A percentile compares a stretch with the other conserved stretches of the same genome.
Evolutionary conservation across 2,797 vertebrate genomes (phyloP).

Genomic region (Peromyscus eremicus): DNA sequence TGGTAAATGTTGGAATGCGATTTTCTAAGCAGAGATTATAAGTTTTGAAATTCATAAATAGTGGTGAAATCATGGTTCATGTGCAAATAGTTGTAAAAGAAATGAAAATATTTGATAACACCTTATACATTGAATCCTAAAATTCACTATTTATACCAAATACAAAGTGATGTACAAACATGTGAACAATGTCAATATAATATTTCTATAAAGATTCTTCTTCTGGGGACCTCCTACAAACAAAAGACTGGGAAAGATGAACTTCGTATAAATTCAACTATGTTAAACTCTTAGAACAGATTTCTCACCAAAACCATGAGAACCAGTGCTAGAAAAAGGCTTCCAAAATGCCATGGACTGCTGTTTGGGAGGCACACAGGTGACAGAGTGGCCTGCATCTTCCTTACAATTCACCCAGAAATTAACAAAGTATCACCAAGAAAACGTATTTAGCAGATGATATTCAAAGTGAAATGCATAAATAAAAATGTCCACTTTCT

Average conservation of each 20-base stretch:
- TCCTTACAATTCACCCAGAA: background rate
- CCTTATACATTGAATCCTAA: background rate
- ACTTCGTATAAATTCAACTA: background rate
- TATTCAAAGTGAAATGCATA: background rate
- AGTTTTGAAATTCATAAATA: background rate
- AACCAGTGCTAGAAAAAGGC: background rate
- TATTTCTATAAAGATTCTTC: background rate
- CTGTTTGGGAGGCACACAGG: background rate
- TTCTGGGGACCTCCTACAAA: background rate
- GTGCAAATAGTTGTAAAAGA: background rate
- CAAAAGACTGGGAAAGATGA: background rate
- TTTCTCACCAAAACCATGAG: background rate
- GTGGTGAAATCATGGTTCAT: background rate
- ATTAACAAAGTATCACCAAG: background rate
- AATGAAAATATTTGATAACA: background rate
- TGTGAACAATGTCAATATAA: background rate
- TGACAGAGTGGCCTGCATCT: background rate
- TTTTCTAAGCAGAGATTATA: slow-evolving; percentile 7
- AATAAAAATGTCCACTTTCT: background rate
- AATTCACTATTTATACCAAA: background rate
- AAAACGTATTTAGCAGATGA: background rate
- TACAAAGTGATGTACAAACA: background rate
- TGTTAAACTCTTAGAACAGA: background rate
- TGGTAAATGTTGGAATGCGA: background rate
- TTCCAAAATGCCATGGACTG: background rate